Conservation (phyloP, 2,113 vertebrate species). For the Vulpes vulpes region DNA sequence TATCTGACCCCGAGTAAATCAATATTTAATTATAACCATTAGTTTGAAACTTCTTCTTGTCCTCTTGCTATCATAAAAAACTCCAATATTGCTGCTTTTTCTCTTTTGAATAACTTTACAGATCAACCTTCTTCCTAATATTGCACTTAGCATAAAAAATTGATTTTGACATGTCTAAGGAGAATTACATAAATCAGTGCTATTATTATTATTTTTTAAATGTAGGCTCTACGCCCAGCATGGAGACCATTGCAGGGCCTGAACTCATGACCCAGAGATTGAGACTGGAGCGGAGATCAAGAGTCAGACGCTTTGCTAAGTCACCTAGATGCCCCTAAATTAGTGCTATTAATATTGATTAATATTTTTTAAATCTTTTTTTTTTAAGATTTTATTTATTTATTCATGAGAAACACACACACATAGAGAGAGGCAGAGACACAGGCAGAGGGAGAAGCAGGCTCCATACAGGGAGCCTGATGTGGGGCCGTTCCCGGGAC, state of each 20-base stretch:
- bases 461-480: too few relatives aligned
- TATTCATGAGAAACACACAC: too few relatives aligned
- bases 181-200: background rate
- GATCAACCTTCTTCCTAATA: background rate
- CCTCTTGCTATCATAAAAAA: background rate
- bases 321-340: background rate
- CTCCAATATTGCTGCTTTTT: background rate
- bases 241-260: background rate
- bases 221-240: background rate
- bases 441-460: too few relatives aligned
- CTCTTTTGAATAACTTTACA: background rate
- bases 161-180: background rate
- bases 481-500: too few relatives aligned
- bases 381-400: too few relatives aligned
- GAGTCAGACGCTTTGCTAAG: background rate
- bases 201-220: background rate
- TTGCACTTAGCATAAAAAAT: background rate
- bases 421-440: too few relatives aligned
- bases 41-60: background rate
- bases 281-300: background rate
- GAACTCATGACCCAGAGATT: background rate
- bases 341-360: background rate
- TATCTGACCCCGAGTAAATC: constrained; percentile 53
- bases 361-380: background rate
- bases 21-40: constrained; percentile 57